A percentile compares a stretch with the other conserved stretches of the same genome.
Conservation (phyloP, 2,113 vertebrate genomes). For the Oenanthe oenanthe region DNA sequence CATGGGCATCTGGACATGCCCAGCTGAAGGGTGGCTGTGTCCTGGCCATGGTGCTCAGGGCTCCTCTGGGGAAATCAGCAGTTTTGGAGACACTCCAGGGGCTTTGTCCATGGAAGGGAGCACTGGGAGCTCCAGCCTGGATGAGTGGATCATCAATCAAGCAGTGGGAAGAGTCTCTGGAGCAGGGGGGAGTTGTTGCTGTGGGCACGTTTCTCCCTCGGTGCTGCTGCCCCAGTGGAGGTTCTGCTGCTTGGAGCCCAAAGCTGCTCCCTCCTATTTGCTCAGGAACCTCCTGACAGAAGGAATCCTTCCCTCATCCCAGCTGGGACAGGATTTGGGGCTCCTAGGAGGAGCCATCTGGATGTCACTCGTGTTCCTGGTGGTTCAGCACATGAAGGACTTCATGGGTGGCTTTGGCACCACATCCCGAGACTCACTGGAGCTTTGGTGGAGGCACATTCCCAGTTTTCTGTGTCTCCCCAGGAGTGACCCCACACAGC, state of each 20-base stretch:
- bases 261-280: neutral
- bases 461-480: neutral
- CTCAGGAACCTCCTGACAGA: neutral
- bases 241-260: neutral
- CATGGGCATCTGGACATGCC: neutral
- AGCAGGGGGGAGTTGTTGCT: neutral
- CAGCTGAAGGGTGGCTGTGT: neutral
- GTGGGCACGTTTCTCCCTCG: neutral
- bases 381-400: neutral
- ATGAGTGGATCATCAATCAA: neutral
- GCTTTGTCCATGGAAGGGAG: neutral
- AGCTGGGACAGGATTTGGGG: fast-evolving
- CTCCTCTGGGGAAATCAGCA: neutral
- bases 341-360: neutral
- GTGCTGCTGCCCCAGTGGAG: neutral
- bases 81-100: neutral
- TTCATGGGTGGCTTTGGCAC: neutral
- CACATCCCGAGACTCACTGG: neutral
- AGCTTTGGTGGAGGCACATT: neutral
- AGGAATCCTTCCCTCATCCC: neutral
- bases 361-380: neutral
- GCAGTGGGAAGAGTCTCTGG: neutral
- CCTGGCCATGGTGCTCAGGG: neutral
- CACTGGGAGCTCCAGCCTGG: neutral
- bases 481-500: fast-evolving